Percentiles rank a stretch among this genome's conserved stretches.
phyloP scores from a whole-genome alignment of 1,140 invertebrate genomes.

The Pseudachorutes palmiensis region DNA sequence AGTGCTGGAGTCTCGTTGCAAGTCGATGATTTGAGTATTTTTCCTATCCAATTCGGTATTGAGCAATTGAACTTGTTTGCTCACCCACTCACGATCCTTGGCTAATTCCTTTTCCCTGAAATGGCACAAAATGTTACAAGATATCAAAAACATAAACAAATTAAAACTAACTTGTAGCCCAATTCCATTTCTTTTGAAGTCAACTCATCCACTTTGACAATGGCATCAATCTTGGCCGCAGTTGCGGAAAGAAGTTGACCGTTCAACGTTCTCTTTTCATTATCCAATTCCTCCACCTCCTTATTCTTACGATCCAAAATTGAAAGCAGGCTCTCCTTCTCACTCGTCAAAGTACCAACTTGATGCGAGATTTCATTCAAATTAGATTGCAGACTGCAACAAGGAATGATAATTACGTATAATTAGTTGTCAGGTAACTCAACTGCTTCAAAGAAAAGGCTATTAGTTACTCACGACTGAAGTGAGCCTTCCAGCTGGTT shows the following conservation, averaged over 20 bases:
- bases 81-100: conserved; percentile 63
- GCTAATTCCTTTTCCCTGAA: conserved; percentile 65
- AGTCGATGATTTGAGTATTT: conserved; percentile 63
- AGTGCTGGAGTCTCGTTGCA: conserved; percentile 63
- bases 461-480: not conserved
- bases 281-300: conserved; percentile 59
- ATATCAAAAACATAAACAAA: not conserved
- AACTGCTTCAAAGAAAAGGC: not conserved
- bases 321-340: conserved; percentile 59
- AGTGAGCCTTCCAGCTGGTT: conserved; percentile 18
- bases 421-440: too few species aligned
- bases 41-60: conserved; percentile 65
- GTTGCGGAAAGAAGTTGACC: conserved; percentile 55
- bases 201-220: conserved; percentile 68
- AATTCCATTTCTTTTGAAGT: conserved; percentile 65
- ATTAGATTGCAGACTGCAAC: conserved; percentile 4
- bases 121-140: not conserved
- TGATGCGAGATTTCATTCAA: conserved; percentile 12
- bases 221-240: conserved; percentile 69
- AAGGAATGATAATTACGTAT: not conserved
- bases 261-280: conserved; percentile 54
- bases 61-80: conserved; percentile 65
- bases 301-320: conserved; percentile 59
- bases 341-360: conserved; percentile 38
- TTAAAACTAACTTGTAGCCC: conserved; percentile 53